A percentile compares a stretch with the other conserved stretches of the same genome.
These are phyloP conservation scores for Synodontis membranacea DNA, from an alignment of 2,113 vertebrate species.

Conservation along the genomic window DNA sequence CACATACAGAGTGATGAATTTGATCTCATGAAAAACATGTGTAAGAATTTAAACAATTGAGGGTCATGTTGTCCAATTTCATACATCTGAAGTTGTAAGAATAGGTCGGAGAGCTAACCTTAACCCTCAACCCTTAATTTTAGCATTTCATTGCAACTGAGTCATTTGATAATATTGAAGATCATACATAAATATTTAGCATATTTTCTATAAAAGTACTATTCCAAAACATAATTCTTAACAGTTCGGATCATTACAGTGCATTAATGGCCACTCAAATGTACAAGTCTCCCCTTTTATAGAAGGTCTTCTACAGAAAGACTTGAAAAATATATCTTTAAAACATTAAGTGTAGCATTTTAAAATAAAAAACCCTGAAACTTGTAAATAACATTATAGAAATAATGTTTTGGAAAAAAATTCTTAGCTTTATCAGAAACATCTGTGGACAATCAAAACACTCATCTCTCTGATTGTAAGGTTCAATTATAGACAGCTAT, in stretches of 20 bases:
- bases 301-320: no score
- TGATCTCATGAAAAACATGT: not conserved
- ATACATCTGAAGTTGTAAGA: not conserved
- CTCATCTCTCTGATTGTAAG: slow-evolving; percentile 45
- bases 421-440: slow-evolving; percentile 39
- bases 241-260: not conserved
- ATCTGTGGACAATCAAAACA: slow-evolving; percentile 40
- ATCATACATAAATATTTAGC: not conserved
- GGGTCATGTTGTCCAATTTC: not conserved
- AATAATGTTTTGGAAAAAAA: slow-evolving; percentile 5
- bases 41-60: not conserved
- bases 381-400: slow-evolving; percentile 26
- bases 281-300: not conserved
- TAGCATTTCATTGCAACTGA: not conserved
- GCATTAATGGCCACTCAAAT: not conserved
- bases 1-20: not conserved
- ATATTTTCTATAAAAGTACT: not conserved
- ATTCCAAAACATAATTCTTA: not conserved
- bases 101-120: not conserved
- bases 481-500: slow-evolving; percentile 45
- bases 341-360: slow-evolving; percentile 24
- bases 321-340: no score
- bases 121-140: not conserved
- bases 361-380: slow-evolving; percentile 33
- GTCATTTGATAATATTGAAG: not conserved